Conservation (phyloP, 2,113 vertebrate species). For the Serranochromis macrocephalus region DNA sequence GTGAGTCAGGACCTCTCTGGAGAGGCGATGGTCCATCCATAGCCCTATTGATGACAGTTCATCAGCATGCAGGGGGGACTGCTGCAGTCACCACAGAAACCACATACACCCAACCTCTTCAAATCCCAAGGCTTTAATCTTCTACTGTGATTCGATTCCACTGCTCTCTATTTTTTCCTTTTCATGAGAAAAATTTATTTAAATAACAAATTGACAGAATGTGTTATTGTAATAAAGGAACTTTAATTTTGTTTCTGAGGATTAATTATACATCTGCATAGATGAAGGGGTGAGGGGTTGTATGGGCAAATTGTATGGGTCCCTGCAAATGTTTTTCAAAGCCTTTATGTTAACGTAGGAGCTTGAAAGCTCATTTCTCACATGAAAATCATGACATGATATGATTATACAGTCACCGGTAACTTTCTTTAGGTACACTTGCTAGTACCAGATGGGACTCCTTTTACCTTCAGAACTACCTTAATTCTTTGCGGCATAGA, state of each 20-base stretch:
- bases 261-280: neutral
- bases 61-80: conserved; percentile 31
- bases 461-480: neutral
- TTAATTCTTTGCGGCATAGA: neutral
- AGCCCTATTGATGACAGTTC: conserved; percentile 38
- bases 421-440: neutral
- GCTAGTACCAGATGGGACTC: neutral
- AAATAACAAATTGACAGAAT: neutral
- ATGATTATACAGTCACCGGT: neutral
- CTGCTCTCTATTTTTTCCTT: neutral
- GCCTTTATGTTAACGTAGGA: neutral
- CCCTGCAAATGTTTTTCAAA: neutral
- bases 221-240: neutral
- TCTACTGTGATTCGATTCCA: neutral
- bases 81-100: conserved; percentile 1
- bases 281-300: neutral
- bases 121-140: neutral
- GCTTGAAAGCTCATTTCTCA: neutral
- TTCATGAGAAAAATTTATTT: neutral
- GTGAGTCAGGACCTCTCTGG: neutral
- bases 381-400: neutral
- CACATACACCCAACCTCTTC: neutral
- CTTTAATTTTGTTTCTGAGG: neutral
- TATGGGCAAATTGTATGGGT: neutral
- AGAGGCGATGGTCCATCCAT: conserved; percentile 6